Conservation (phyloP, 2,797 vertebrate species). For the Crenuchus spilurus region DNA sequence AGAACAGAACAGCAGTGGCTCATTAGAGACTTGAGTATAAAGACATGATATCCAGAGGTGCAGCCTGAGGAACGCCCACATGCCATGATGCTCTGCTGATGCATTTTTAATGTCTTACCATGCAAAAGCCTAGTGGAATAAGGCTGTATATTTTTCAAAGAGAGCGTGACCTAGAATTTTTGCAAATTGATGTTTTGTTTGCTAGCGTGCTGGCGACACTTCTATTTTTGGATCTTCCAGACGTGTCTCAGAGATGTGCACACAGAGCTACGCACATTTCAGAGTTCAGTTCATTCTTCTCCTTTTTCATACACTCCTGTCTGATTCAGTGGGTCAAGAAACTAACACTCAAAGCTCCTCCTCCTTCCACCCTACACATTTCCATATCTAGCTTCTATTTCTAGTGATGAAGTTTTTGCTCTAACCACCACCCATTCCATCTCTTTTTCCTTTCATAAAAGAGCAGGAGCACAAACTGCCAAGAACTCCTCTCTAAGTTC, state of each 20-base stretch:
- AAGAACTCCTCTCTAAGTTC: too few relatives aligned
- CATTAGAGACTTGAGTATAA: conserved; percentile 12
- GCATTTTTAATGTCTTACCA: neutral
- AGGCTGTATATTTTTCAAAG: neutral
- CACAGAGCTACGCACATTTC: neutral
- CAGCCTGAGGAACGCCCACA: neutral
- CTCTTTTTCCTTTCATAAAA: too few relatives aligned
- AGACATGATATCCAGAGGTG: neutral
- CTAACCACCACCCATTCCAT: too few relatives aligned
- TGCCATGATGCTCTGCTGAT: neutral
- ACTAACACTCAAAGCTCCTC: too few relatives aligned
- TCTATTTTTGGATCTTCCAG: neutral
- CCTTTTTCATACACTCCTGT: neutral
- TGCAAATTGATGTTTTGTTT: conserved; percentile 3
- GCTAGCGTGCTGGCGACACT: neutral
- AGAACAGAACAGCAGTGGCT: neutral
- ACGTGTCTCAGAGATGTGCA: neutral
- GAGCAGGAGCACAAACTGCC: too few relatives aligned
- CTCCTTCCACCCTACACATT: too few relatives aligned
- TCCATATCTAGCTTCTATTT: too few relatives aligned
- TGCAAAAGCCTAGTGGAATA: neutral
- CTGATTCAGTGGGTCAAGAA: too few relatives aligned
- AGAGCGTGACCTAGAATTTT: conserved; percentile 1
- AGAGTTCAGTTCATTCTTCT: neutral
- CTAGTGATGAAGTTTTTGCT: too few relatives aligned